A percentile compares a stretch with the other conserved stretches of the same genome.
These are phyloP conservation scores for Drosophila imparisetae DNA, from an alignment of 2,888 invertebrate species.

Conservation along the genomic window DNA sequence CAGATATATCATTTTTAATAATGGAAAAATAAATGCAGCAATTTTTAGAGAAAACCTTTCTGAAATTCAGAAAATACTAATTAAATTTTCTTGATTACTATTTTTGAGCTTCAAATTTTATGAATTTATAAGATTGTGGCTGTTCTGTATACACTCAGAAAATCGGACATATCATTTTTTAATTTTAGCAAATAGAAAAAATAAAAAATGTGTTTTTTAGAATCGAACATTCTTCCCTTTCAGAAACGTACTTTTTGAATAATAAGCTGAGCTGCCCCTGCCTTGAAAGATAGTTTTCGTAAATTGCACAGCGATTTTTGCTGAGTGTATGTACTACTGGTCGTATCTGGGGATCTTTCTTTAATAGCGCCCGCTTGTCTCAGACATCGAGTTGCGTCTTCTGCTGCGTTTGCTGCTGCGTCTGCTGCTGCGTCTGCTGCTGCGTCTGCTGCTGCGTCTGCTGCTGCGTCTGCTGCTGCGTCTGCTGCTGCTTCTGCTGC, in stretches of 20 bases:
- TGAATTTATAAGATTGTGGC: too few relatives aligned
- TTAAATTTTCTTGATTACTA: background rate
- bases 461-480: slow-evolving; percentile 16
- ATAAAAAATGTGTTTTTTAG: too few relatives aligned
- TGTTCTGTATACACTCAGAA: too few relatives aligned
- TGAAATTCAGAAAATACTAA: background rate
- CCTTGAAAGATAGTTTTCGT: background rate
- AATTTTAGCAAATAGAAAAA: too few relatives aligned
- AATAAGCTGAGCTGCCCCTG: background rate
- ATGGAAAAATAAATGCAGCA: too few relatives aligned
- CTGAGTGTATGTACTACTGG: background rate
- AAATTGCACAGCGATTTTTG: background rate
- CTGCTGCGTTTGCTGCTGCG: slow-evolving; percentile 6
- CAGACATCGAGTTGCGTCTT: slow-evolving; percentile 49
- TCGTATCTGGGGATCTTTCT: slow-evolving; percentile 2
- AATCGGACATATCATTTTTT: too few relatives aligned
- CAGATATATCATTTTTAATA: background rate
- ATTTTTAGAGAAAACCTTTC: too few relatives aligned
- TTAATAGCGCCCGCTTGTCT: slow-evolving; percentile 60
- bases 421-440: too few relatives aligned
- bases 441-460: slow-evolving; percentile 23
- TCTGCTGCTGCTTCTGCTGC: slow-evolving; percentile 23
- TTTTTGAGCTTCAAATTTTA: background rate
- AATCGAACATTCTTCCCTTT: rapidly evolving
- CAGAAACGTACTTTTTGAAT: background rate